Evolutionary conservation across 2,113 vertebrate genomes (phyloP).

Genomic region (Mustela lutreola): DNA sequence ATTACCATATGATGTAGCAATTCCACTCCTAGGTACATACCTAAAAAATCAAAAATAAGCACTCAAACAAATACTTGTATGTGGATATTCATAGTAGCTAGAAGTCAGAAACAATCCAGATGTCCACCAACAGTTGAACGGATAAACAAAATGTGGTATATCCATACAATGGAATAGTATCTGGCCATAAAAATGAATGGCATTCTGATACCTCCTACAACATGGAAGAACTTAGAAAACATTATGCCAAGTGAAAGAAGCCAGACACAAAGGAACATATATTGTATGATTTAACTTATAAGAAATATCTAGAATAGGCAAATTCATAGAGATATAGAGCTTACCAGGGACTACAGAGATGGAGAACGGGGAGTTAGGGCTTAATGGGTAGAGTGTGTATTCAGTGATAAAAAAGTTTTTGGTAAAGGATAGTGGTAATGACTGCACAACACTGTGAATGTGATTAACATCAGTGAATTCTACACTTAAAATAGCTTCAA

Average conservation of each 20-base stretch:
- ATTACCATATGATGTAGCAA: conserved; percentile 10
- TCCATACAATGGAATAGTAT: background rate
- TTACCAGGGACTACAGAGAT: background rate
- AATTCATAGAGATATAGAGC: conserved; percentile 42
- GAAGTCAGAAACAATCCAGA: background rate
- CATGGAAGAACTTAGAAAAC: conserved; percentile 15
- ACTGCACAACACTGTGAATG: conserved; percentile 27
- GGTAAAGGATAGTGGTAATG: background rate
- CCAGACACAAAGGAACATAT: conserved; percentile 29
- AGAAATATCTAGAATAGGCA: background rate
- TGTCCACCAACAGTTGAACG: background rate
- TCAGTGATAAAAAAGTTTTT: conserved; percentile 1
- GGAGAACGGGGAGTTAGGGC: background rate
- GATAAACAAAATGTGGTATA: conserved; percentile 7
- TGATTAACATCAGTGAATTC: conserved; percentile 18
- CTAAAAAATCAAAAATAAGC: conserved; percentile 34
- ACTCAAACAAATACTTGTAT: conserved; percentile 20
- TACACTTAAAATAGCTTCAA: conserved; percentile 21
- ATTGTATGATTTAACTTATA: conserved; percentile 17
- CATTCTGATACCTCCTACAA: conserved; percentile 17
- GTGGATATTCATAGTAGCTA: background rate
- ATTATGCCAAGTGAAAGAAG: conserved; percentile 40
- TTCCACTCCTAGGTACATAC: conserved; percentile 6
- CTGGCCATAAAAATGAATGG: conserved; percentile 32
- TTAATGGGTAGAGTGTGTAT: background rate